phyloP scores from a whole-genome alignment of 2,797 vertebrate species.

The Semotilus atromaculatus region DNA sequence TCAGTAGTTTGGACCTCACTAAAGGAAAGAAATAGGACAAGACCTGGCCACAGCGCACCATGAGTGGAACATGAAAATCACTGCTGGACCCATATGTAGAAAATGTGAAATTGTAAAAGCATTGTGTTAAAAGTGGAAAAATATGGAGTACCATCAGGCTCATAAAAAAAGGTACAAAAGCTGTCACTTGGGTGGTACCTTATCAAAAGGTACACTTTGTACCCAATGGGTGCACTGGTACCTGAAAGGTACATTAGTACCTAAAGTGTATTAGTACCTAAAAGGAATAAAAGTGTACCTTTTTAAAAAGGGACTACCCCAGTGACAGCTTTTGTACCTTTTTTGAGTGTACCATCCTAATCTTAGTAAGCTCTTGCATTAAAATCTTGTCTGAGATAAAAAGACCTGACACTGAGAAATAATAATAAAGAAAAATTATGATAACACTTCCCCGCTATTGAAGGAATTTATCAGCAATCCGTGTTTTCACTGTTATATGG shows the following conservation, averaged over 20 bases:
- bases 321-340: too few species aligned
- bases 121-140: not conserved
- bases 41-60: not conserved
- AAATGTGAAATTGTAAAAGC: not conserved
- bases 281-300: too few species aligned
- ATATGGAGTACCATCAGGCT: not conserved
- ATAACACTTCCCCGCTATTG: not conserved
- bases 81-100: not conserved
- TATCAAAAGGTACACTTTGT: too few species aligned
- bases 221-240: too few species aligned
- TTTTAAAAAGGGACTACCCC: too few species aligned
- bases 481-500: not conserved
- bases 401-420: not conserved
- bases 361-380: not conserved
- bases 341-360: not conserved
- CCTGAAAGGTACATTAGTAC: too few species aligned
- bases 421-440: too few species aligned
- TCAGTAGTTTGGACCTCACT: slow-evolving; percentile 49
- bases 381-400: not conserved
- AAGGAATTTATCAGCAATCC: not conserved
- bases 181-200: too few species aligned
- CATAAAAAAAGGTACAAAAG: too few species aligned
- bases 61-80: slow-evolving; percentile 26
- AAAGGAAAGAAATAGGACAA: slow-evolving; percentile 71
- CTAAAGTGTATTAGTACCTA: too few species aligned